Evolutionary conservation across 2,113 vertebrate genomes (phyloP).

Genomic region (Lamprotornis superbus): DNA sequence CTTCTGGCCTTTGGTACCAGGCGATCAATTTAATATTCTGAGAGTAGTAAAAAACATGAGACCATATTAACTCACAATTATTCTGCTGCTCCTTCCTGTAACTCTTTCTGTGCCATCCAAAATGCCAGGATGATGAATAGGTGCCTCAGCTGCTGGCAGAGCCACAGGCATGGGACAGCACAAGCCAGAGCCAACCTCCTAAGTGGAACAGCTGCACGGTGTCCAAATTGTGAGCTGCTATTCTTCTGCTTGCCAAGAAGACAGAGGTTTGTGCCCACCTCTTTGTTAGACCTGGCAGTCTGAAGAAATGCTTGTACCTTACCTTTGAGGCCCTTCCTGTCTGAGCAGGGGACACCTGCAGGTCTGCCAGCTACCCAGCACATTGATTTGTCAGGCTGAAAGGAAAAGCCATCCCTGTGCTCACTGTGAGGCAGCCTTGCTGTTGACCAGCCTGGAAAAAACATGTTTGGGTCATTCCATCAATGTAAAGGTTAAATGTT

Average conservation of each 20-base stretch:
- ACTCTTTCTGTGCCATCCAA: background rate
- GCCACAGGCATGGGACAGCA: background rate
- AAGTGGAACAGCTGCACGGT: background rate
- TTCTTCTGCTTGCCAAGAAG: background rate
- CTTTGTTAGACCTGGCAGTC: background rate
- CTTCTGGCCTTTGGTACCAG: constrained; percentile 66
- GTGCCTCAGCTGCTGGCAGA: background rate
- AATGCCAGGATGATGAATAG: background rate
- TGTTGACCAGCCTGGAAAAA: background rate
- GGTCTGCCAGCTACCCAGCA: background rate
- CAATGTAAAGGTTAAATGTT: constrained; percentile 44
- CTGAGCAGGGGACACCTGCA: background rate
- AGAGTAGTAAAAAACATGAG: constrained; percentile 9
- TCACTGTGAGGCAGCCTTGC: background rate
- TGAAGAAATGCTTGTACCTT: background rate
- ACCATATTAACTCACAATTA: background rate
- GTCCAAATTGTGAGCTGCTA: background rate
- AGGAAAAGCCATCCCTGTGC: background rate
- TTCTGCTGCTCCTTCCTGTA: background rate
- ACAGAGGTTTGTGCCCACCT: background rate
- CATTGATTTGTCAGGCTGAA: background rate
- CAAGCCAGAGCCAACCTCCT: background rate
- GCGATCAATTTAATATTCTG: constrained; percentile 64
- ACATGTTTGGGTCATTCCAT: constrained; percentile 3
- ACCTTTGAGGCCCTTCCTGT: background rate